These are phyloP conservation scores for Globicephala melas DNA, from an alignment of 2,113 vertebrate genomes.

Conservation along the genomic window DNA sequence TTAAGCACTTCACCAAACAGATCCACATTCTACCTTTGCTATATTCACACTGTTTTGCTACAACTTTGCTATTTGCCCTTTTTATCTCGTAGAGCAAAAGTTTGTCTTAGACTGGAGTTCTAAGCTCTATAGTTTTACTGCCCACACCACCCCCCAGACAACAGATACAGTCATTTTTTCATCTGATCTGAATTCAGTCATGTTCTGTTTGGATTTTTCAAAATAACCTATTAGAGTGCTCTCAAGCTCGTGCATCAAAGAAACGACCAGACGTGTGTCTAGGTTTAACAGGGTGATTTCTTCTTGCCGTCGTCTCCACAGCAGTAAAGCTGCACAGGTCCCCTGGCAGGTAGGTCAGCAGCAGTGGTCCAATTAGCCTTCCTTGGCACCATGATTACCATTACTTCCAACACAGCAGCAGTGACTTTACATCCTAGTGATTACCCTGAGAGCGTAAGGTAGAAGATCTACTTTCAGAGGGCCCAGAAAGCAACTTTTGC, in stretches of 20 bases:
- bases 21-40: neutral
- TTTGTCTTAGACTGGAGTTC: neutral
- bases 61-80: neutral
- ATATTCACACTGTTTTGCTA: neutral
- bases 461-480: neutral
- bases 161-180: neutral
- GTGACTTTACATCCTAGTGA: neutral
- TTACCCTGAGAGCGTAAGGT: neutral
- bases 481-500: neutral
- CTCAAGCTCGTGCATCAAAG: neutral
- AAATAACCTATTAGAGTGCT: constrained; percentile 1
- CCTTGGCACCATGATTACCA: neutral
- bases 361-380: neutral
- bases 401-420: neutral
- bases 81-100: neutral
- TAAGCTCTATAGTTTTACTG: neutral
- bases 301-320: neutral
- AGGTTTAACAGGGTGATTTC: neutral
- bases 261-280: neutral
- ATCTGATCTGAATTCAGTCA: constrained; percentile 3
- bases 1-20: neutral
- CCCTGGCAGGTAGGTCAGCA: neutral
- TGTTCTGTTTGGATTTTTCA: neutral
- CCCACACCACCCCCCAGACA: neutral
- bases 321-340: neutral